phyloP scores from a whole-genome alignment of 2,113 vertebrate species.

The Corythaixoides concolor region DNA sequence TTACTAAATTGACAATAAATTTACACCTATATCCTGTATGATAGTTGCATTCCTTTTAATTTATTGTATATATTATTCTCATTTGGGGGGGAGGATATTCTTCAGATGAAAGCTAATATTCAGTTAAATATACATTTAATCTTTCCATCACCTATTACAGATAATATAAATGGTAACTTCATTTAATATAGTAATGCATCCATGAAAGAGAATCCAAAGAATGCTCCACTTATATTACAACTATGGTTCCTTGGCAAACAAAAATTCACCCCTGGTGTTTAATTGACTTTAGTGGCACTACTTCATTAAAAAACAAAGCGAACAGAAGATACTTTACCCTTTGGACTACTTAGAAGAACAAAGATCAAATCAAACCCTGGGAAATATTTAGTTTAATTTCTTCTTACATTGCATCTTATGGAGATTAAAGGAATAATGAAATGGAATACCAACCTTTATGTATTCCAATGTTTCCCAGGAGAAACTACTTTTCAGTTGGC shows the following conservation, averaged over 20 bases:
- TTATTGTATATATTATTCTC: not conserved
- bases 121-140: not conserved
- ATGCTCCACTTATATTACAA: not conserved
- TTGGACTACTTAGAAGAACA: not conserved
- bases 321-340: not conserved
- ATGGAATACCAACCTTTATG: not conserved
- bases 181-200: not conserved
- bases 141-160: not conserved
- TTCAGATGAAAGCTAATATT: not conserved
- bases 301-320: not conserved
- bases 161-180: not conserved
- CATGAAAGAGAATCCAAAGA: not conserved
- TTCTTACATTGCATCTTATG: not conserved
- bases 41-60: not conserved
- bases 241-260: not conserved
- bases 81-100: rapidly evolving
- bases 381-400: not conserved
- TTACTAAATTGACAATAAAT: not conserved
- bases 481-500: not conserved
- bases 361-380: not conserved
- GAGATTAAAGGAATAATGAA: not conserved
- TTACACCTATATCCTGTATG: not conserved
- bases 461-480: not conserved
- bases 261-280: not conserved
- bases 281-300: not conserved